Conservation (phyloP, 2,888 invertebrate genomes). For the Pseudococcus viburni region DNA sequence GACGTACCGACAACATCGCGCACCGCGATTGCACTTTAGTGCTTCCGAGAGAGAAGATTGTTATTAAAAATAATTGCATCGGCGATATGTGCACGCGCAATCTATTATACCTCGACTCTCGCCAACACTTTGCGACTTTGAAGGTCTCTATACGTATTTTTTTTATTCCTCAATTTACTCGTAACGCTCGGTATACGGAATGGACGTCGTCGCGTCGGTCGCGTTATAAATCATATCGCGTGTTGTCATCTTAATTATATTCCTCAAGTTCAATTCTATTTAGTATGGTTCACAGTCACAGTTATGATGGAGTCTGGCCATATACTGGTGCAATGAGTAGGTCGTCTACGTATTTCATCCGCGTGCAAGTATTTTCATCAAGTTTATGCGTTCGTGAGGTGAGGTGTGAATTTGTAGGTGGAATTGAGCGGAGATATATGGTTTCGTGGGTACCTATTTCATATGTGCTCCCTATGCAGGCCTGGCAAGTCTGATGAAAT, state of each 20-base stretch:
- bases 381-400: too few relatives aligned
- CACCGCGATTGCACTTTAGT: neutral
- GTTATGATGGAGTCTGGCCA: neutral
- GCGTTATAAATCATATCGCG: slow-evolving; percentile 49
- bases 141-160: neutral
- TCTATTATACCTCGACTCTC: neutral
- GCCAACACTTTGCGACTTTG: neutral
- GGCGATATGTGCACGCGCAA: slow-evolving; percentile 23
- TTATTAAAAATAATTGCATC: slow-evolving; percentile 18
- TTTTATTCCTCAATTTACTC: neutral
- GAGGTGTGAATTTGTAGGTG: too few relatives aligned
- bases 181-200: neutral
- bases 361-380: neutral
- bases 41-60: slow-evolving; percentile 24
- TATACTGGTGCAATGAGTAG: too few relatives aligned
- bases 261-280: neutral
- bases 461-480: too few relatives aligned
- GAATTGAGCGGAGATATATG: too few relatives aligned
- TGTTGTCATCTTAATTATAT: slow-evolving; percentile 47
- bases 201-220: neutral
- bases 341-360: neutral
- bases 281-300: neutral
- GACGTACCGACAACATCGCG: neutral
- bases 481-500: too few relatives aligned
- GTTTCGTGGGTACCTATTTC: too few relatives aligned